Conservation (phyloP, 2,113 vertebrate genomes). For the Plotosus lineatus region DNA sequence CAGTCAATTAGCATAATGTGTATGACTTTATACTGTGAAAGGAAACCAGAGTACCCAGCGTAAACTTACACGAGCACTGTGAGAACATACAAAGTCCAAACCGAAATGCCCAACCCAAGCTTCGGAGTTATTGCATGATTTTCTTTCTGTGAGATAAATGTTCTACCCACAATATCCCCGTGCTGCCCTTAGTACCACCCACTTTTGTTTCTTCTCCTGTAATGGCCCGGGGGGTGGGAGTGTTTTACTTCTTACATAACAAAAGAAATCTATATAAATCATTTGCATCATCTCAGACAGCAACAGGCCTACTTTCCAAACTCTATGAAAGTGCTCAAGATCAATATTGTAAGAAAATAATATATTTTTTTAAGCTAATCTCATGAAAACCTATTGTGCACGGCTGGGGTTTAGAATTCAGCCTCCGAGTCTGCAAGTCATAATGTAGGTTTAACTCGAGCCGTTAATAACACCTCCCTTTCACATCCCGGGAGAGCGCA, state of each 20-base stretch:
- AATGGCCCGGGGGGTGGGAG: background rate
- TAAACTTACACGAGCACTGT: no score
- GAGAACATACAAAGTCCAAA: no score
- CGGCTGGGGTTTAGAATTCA: slow-evolving; percentile 10
- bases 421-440: slow-evolving; percentile 5
- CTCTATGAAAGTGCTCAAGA: background rate
- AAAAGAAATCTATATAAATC: background rate
- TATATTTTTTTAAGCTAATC: slow-evolving; percentile 4
- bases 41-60: no score
- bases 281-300: background rate
- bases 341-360: background rate
- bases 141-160: no score
- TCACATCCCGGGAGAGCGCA: background rate
- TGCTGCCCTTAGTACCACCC: no score
- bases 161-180: no score
- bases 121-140: no score
- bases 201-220: background rate
- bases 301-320: background rate
- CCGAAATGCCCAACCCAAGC: no score
- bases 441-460: slow-evolving; percentile 2
- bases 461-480: slow-evolving; percentile 32
- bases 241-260: background rate
- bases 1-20: no score
- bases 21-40: no score
- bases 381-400: background rate